Conservation (phyloP, 2,113 vertebrate species). For the Chinchilla lanigera region DNA sequence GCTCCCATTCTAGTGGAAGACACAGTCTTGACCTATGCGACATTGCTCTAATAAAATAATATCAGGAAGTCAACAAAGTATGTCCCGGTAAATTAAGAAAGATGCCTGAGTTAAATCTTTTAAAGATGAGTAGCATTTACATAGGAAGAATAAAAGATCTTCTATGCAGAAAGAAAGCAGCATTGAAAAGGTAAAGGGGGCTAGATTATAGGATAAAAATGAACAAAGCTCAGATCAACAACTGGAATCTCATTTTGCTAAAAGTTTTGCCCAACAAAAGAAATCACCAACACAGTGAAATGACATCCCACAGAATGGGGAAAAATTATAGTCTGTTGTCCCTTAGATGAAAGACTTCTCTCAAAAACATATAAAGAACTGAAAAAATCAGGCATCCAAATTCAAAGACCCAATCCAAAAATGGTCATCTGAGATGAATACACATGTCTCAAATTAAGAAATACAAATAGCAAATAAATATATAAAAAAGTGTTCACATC, state of each 20-base stretch:
- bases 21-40: not conserved
- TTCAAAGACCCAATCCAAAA: not conserved
- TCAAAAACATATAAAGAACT: not conserved
- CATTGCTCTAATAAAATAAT: not conserved
- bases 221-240: no score
- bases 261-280: not conserved
- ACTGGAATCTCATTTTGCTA: no score
- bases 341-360: not conserved
- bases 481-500: not conserved
- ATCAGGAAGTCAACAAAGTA: not conserved
- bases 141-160: constrained; percentile 3
- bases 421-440: not conserved
- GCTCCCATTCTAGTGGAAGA: not conserved
- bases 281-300: not conserved
- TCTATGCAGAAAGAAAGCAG: not conserved
- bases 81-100: not conserved
- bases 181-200: not conserved
- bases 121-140: not conserved
- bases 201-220: not conserved
- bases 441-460: not conserved
- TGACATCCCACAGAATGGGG: no score
- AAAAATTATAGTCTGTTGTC: no score
- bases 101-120: not conserved
- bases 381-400: not conserved
- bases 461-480: not conserved